phyloP scores from a whole-genome alignment of 2,797 vertebrate species.

The Anableps anableps region DNA sequence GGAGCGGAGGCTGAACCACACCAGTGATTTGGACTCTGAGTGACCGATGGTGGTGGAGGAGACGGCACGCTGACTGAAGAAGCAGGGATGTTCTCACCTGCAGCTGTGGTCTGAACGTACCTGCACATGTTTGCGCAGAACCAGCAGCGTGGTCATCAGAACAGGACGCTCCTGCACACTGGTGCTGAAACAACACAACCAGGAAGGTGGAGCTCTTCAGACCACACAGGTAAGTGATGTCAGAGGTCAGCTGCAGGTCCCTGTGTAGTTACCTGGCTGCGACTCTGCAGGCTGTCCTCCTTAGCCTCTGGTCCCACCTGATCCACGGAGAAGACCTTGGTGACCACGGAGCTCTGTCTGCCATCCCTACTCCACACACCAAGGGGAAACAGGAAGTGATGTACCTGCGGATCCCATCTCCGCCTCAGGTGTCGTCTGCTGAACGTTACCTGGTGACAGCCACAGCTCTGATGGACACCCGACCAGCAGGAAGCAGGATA shows the following conservation, averaged over 20 bases:
- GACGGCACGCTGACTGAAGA: no score
- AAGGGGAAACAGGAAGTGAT: background rate
- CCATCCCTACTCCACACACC: slow-evolving; percentile 79
- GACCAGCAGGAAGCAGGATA: slow-evolving; percentile 86
- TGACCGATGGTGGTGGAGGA: no score
- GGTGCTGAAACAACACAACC: slow-evolving; percentile 27
- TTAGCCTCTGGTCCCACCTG: slow-evolving; percentile 7
- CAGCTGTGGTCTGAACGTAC: slow-evolving; percentile 57
- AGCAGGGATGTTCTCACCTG: no score
- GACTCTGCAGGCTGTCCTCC: slow-evolving; percentile 58
- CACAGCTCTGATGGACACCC: slow-evolving; percentile 86
- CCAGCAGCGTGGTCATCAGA: slow-evolving; percentile 65
- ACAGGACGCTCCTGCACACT: slow-evolving; percentile 23
- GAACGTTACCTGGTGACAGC: slow-evolving; percentile 84
- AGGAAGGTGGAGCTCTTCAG: background rate
- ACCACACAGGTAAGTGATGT: background rate
- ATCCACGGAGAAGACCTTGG: slow-evolving; percentile 89
- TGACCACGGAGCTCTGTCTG: slow-evolving; percentile 88
- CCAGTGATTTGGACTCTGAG: no score
- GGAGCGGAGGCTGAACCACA: background rate
- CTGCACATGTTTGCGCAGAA: slow-evolving; percentile 68
- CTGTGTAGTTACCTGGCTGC: slow-evolving; percentile 23
- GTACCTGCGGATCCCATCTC: background rate
- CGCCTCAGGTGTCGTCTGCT: background rate
- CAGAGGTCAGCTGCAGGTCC: background rate